phyloP scores from a whole-genome alignment of 2,888 invertebrate species.

The Selenia dentaria region DNA sequence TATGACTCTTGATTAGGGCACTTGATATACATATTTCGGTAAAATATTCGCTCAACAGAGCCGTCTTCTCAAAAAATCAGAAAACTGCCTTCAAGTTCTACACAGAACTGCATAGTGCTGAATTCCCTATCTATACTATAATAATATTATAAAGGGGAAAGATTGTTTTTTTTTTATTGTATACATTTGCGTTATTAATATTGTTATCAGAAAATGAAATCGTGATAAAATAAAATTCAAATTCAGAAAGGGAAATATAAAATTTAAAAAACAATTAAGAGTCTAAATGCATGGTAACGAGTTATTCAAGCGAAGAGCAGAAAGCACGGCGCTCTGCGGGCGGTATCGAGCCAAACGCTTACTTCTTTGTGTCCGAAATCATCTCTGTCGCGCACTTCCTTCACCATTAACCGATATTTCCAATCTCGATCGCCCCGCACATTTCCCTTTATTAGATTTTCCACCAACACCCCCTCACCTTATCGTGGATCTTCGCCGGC shows the following conservation, averaged over 20 bases:
- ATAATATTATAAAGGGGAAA: no score
- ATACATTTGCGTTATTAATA: conserved; percentile 10
- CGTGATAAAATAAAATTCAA: conserved; percentile 19
- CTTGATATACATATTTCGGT: no score
- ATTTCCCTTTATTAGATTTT: conserved; percentile 65
- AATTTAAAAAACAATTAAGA: conserved; percentile 19
- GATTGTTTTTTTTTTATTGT: no score
- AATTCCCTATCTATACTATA: no score
- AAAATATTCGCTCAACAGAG: no score
- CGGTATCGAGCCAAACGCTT: not conserved
- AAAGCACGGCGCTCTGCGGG: not conserved
- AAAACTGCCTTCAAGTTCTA: no score
- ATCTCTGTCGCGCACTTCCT: conserved; percentile 21
- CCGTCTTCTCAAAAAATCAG: no score
- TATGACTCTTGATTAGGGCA: no score
- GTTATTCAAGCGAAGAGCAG: conserved; percentile 12
- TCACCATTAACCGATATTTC: conserved; percentile 58
- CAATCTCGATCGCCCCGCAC: conserved; percentile 55
- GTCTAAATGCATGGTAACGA: conserved; percentile 11
- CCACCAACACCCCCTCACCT: conserved; percentile 50
- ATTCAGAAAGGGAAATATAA: conserved; percentile 15
- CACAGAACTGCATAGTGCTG: no score
- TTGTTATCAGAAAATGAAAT: conserved; percentile 24
- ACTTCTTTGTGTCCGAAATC: conserved; percentile 30
- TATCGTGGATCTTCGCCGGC: conserved; percentile 61